These are phyloP conservation scores for Chloroceryle amazona DNA, from an alignment of 2,797 vertebrate species.

Conservation along the genomic window DNA sequence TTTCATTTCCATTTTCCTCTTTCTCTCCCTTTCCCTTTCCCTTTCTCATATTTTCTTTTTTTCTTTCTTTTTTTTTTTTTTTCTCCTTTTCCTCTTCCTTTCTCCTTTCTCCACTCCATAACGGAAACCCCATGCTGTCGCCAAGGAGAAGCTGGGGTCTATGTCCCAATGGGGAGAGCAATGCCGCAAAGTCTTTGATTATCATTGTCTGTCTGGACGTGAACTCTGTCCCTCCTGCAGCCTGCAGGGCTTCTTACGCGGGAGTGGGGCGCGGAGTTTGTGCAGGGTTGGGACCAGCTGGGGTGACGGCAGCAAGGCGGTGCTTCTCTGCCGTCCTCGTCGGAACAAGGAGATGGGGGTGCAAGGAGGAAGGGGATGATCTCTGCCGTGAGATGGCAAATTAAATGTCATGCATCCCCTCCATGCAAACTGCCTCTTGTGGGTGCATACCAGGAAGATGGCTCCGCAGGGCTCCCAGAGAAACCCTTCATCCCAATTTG, in stretches of 20 bases:
- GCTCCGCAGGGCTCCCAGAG: not conserved
- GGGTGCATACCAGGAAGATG: not conserved
- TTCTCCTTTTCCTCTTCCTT: not conserved
- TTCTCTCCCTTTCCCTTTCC: no score
- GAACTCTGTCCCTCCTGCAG: not conserved
- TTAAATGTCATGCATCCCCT: not conserved
- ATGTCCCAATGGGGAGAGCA: accelerated
- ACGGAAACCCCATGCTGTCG: accelerated
- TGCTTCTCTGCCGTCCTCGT: not conserved
- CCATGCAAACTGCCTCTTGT: not conserved
- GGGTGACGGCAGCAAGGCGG: accelerated
- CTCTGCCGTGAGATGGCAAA: not conserved
- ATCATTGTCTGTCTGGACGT: accelerated
- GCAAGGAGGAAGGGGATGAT: not conserved
- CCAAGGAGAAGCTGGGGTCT: not conserved
- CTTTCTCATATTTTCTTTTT: accelerated
- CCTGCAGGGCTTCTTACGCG: not conserved
- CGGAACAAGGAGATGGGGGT: not conserved
- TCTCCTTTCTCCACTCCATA: accelerated
- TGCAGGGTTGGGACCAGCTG: accelerated
- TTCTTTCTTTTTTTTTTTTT: accelerated
- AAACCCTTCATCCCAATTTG: not conserved
- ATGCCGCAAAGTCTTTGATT: no score
- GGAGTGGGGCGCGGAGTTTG: not conserved
- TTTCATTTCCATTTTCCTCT: no score